Percentiles rank a stretch among this genome's conserved stretches.
Conservation (phyloP, 2,888 invertebrate genomes). For the Fragum sueziense region DNA sequence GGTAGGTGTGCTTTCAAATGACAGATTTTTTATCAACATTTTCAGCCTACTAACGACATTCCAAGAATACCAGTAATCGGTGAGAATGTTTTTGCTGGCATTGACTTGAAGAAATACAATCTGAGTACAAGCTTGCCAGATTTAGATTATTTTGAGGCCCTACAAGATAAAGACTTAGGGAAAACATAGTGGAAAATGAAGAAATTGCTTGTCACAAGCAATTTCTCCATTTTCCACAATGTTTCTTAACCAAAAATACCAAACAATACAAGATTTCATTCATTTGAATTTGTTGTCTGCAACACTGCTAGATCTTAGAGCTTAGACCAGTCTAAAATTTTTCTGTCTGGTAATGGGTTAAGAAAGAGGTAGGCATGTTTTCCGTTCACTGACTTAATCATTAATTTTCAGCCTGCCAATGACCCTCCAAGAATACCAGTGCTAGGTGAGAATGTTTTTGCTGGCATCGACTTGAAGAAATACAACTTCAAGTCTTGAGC, state of each 20-base stretch:
- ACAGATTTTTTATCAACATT: not conserved
- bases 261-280: too few species aligned
- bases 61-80: not conserved
- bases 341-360: too few species aligned
- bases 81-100: conserved; percentile 64
- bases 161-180: too few species aligned
- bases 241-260: too few species aligned
- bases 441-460: conserved; percentile 61
- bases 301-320: too few species aligned
- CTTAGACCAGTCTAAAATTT: too few species aligned
- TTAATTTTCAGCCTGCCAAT: not conserved
- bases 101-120: conserved; percentile 68
- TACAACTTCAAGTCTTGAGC: conserved; percentile 68
- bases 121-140: conserved; percentile 67
- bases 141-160: too few species aligned
- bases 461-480: conserved; percentile 65
- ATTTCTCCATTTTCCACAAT: too few species aligned
- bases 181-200: too few species aligned
- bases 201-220: too few species aligned
- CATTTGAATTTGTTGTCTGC: too few species aligned
- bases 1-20: not conserved
- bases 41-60: not conserved
- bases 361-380: not conserved
- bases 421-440: not conserved
- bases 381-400: not conserved